Evolutionary conservation across 2,113 vertebrate genomes (phyloP).

Genomic region (Genyomyrus donnyi): DNA sequence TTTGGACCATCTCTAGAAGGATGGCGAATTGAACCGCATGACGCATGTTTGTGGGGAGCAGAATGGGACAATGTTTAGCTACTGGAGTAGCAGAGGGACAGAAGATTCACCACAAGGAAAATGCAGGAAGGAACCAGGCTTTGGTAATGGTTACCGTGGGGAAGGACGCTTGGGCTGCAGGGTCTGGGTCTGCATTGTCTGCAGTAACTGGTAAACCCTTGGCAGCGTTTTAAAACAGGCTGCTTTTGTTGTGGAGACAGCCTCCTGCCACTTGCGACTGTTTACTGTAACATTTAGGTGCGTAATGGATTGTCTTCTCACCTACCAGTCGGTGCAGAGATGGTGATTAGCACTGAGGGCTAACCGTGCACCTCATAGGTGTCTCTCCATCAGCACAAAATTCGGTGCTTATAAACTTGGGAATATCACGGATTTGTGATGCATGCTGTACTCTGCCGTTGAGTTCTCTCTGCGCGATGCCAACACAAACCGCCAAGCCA

Average conservation of each 20-base stretch:
- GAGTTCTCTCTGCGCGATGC: too few relatives aligned
- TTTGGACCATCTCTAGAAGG: neutral
- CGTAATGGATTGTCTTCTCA: neutral
- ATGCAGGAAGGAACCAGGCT: neutral
- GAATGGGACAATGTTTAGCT: neutral
- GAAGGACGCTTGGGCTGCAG: neutral
- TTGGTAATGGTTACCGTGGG: neutral
- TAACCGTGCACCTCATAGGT: neutral
- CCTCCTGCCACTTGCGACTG: neutral
- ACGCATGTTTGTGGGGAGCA: neutral
- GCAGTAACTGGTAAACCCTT: neutral
- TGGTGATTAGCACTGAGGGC: neutral
- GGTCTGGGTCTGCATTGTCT: neutral
- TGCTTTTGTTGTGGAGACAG: neutral
- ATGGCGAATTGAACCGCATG: neutral
- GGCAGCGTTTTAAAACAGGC: neutral
- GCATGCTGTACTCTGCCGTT: neutral
- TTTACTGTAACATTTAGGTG: neutral
- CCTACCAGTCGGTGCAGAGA: neutral
- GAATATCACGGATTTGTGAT: neutral
- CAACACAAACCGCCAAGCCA: neutral
- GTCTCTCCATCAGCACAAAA: neutral
- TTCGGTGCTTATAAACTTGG: neutral
- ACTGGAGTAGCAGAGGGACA: neutral
- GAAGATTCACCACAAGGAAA: neutral